Base-by-base conservation (phyloP, 2,888 invertebrate genomes). In the Xanthostigma xanthostigma region DNA sequence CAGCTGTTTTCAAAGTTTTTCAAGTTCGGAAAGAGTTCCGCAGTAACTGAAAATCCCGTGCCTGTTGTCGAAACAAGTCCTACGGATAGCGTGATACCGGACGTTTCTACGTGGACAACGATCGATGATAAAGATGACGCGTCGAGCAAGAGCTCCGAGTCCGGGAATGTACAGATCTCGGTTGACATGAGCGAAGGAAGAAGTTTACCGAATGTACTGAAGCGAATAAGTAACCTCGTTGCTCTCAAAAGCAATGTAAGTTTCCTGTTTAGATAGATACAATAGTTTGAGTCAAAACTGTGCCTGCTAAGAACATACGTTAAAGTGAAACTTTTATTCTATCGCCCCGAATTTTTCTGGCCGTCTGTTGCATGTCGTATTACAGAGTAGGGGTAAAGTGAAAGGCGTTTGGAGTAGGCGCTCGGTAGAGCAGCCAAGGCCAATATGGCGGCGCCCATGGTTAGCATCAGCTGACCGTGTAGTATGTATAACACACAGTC, bases 151-250 rank as follows among this genome's bases (percentile, higher is more conserved):
- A 37, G 36, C 38, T 43, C 48, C 11, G 36, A 17, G 8, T n/a
- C 17, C 12, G 17, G 33, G 51, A 54, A 59, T 12, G 58, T 60
- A 41, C 62, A 59, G 46, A 66, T 63, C 57, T 60, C 67, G 40
- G 71, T 79, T 13, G 77, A 79, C 48, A 72, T 76, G 41, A 69
- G 71, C 12, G 84, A 84, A 64, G 84, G 81, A n/a, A 73, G 86
- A 50, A 88, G 84, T 63, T 73, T 92, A 58, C 82, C 86, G 1
- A 91, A 87, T 71, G 90, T 94, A 51, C 69, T 94, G 14, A 84
- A 81, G 59, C 75, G 92, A 57, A 89, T 94, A 45, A 88, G 89
- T 60, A 91, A 84, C 64, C 78, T 93, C 45, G 73, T 92, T 41
- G 91, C 87, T n/a, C 66, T 83, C 47, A 84, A 84, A 58, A 83